Base-by-base conservation (phyloP, 2,797 vertebrate genomes). In the Xyrichtys novacula region DNA sequence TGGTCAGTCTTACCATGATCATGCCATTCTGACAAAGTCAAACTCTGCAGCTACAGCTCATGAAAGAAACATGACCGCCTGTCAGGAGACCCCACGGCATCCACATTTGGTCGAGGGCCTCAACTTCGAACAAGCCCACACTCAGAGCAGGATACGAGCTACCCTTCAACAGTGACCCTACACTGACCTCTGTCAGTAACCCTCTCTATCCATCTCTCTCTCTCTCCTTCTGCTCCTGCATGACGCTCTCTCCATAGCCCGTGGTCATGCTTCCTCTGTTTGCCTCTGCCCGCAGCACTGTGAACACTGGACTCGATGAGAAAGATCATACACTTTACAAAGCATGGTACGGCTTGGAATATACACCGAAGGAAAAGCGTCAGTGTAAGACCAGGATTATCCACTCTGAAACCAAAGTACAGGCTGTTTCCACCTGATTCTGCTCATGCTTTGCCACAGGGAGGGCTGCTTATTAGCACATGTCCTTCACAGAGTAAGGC, bases 61-160 rank as follows among this genome's bases (percentile, higher is more conserved):
- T 83, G 39, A 80, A 81, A 83, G 56, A 79, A 81, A 77, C 70
- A 85, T 76, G 55, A 39, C 5, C 4, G 58, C 71, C 58, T 66
- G 65, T 75, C 65, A 52, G 48, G 60, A 32, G 31, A 3, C 28
- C 70, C 64, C 47, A 38, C 9, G 9, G 65, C 38, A 0, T 14
- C 40, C 43, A 15, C 7, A 6, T 47, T 64, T 31, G 56, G 55
- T 63, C 25, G 31, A 73, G 52, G 62, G 49, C 62, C 67, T 64
- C 38, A 60, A 70, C 43, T 56, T 22, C 7, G n/a, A 76, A 73
- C 65, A 50, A 64, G 43, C 48, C 61, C 8, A 26, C 31, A 57
- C 29, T 14, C 38, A 66, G 15, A 69, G 52, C 29, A 8, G 1
- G 34, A 26, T 31, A 61, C 20, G 42, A 61, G 48, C 59, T 26